Evolutionary conservation across 2,888 invertebrate species (phyloP).

Genomic region (Oxycera nigricornis): DNA sequence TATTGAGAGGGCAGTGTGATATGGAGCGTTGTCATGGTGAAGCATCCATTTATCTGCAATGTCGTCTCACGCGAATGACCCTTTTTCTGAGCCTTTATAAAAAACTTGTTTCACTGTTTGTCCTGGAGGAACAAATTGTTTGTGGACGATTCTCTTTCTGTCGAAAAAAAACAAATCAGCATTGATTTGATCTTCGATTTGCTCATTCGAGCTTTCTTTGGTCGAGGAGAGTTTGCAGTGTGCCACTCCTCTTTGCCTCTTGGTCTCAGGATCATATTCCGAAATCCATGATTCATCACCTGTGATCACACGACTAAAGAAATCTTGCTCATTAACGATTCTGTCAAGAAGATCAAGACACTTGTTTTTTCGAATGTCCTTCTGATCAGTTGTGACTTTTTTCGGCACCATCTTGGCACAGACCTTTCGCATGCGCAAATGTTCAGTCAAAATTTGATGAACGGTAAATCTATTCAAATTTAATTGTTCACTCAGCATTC

Average conservation of each 20-base stretch:
- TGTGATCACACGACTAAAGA: neutral
- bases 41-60: too few relatives aligned
- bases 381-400: neutral
- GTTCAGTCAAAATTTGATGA: neutral
- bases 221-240: neutral
- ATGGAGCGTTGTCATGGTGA: too few relatives aligned
- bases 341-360: neutral
- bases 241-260: neutral
- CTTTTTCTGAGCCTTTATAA: too few relatives aligned
- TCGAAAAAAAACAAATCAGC: neutral
- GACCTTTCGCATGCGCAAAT: conserved; percentile 18
- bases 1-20: too few relatives aligned
- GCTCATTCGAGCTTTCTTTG: neutral
- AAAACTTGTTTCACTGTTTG: neutral
- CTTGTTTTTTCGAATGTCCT: neutral
- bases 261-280: neutral
- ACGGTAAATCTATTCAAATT: too few relatives aligned
- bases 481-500: too few relatives aligned
- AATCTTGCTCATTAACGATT: conserved; percentile 4
- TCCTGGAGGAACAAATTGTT: neutral
- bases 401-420: conserved; percentile 7
- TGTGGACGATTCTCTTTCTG: neutral
- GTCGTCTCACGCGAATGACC: too few relatives aligned
- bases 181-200: neutral
- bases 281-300: neutral